Evolutionary conservation across 2,797 vertebrate genomes (phyloP), one percentile per base, ranked within the genome.

Genomic region (Spondyliosoma cantharus): DNA sequence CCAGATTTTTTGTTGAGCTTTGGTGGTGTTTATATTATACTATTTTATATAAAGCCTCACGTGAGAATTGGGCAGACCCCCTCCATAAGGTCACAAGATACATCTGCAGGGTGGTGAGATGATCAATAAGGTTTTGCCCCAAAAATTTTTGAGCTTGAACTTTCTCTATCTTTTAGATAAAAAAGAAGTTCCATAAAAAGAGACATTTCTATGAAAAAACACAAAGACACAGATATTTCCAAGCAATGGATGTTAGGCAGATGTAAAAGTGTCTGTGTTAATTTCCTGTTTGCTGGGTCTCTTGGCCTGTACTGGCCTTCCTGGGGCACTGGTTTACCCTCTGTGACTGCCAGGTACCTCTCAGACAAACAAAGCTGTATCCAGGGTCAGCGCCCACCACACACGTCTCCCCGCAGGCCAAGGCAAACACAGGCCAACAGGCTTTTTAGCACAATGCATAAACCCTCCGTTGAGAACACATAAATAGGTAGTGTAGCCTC

Each of bases 211-310:
- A 27, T 81, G 58, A 86, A 78, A 64, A 86, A 56, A 62, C 54
- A 78, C 48, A 22, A 19, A 73, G 15, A 57, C 60, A 82, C 4
- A 43, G 57, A 80, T 60, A 79, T 81, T 74, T 85, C 67, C 78
- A 84, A 64, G 56, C 48, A 78, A 54, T 78, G 67, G 84, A 91
- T 81, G 61, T 81, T 85, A 80, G 81, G 73, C 90, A 93, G 86
- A 90, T 79, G 81, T 71, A 78, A 22, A 61, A 81, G 68, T 89
- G 89, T 91, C 87, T 1, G 71, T 29, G 68, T 88, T 89, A 29
- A 92, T 93, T 87, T 93, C 81, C 87, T 91, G 85, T 86, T 77
- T 78, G 78, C 77, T 50, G 58, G 74, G 60, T 84, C 73, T 85
- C 69, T 79, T 59, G 82, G 81, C 70, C 80, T 48, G 57, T 42